Base-by-base conservation (phyloP, 2,113 vertebrate genomes). In the Barbus barbus region DNA sequence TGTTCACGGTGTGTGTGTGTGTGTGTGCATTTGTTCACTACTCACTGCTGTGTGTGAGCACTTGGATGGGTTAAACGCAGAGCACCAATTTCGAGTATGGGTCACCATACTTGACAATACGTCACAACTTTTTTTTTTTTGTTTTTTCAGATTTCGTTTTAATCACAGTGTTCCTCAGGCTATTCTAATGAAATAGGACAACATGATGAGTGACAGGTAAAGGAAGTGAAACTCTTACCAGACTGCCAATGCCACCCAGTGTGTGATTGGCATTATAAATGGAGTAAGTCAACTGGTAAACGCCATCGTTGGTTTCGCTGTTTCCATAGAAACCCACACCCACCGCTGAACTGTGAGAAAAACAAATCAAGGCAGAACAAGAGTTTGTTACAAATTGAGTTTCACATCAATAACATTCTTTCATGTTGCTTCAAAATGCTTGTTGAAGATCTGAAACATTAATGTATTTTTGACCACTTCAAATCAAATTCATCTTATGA, bases 291-390 rank as follows among this genome's bases (percentile, higher is more conserved):
- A 99, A 94, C 94, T 97, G 97, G 93, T 97, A 95, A 53, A 96
- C 91, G 0, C 98, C 98, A 0, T 99, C 98, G 0, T 96, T 98
- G 93, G 96, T 95, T 94, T 99, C 96, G 0, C 98, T 99, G 95
- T 99, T 99, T 83, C 98, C 98, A 36, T 99, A 99, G 94, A 99
- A 99, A 93, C 98, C 98, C 44, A 97, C 79, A 24, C 96, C 97
- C 0, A 99, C 95, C 0, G 97, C 96, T 13, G 94, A 95, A n/a
- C 98, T 99, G 88, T 65, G 80, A 87, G 86, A 74, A 71, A 82
- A 26, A 81, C 74, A 87, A 78, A 76, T 24, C 41, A 44, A 44
- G 41, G 2, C 41, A 44, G 41, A 44, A 12, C 58, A 48, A 75
- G 12, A 84, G 85, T 76, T 79, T 75, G 24, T 65, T 63, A 81